Evolutionary conservation across 2,888 invertebrate species (phyloP).

Genomic region (Stenoptilia bipunctidactyla): DNA sequence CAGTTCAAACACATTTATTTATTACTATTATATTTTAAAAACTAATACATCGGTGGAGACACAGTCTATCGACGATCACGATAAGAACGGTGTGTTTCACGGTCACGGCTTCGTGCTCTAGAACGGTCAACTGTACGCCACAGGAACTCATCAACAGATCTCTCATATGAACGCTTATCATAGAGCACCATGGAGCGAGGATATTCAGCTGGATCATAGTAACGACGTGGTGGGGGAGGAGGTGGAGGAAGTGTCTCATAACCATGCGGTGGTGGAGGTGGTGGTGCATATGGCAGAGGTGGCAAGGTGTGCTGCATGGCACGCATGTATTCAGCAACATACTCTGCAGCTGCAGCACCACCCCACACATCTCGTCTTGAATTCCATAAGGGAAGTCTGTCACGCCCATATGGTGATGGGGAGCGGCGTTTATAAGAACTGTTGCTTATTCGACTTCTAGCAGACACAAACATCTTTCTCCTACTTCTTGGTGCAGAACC

Average conservation of each 20-base stretch:
- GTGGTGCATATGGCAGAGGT: conserved; percentile 85
- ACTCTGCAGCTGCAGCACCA: conserved; percentile 68
- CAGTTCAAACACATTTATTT: conserved; percentile 64
- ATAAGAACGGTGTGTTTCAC: conserved; percentile 71
- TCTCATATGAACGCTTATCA: conserved; percentile 87
- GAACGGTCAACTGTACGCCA: conserved; percentile 83
- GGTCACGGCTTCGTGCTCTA: conserved; percentile 69
- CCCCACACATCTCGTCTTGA: conserved; percentile 61
- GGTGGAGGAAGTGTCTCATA: conserved; percentile 80
- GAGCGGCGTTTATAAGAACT: conserved; percentile 69
- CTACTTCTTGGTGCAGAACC: conserved; percentile 62
- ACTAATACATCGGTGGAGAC: conserved; percentile 53
- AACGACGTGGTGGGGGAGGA: conserved; percentile 75
- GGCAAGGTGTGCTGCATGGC: conserved; percentile 89
- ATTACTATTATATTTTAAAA: conserved; percentile 47
- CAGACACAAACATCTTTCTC: conserved; percentile 75
- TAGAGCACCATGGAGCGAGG: conserved; percentile 73
- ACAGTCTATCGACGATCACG: conserved; percentile 69
- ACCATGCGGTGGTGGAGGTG: conserved; percentile 54
- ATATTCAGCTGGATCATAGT: conserved; percentile 82
- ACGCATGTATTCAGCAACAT: conserved; percentile 90
- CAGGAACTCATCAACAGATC: conserved; percentile 88
- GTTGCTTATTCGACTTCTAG: conserved; percentile 73
- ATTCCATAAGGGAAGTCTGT: conserved; percentile 75
- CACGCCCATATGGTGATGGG: conserved; percentile 71